These are phyloP conservation scores for Eublepharis macularius DNA, from an alignment of 2,113 vertebrate species.

Conservation along the genomic window DNA sequence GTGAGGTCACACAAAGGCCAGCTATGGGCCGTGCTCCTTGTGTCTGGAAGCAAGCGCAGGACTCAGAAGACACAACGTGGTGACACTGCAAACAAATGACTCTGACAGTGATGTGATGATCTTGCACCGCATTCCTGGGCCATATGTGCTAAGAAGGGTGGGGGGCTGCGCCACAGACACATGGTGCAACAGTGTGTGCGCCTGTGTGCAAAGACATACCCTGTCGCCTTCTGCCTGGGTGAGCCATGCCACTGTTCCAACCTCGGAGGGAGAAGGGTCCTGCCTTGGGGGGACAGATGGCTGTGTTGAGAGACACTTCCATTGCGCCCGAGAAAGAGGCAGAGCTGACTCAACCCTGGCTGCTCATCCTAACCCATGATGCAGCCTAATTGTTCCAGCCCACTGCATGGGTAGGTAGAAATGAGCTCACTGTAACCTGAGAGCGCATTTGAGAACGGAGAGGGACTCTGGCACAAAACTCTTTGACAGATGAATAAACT, in stretches of 20 bases:
- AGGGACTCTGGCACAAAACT: neutral
- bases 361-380: neutral
- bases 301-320: neutral
- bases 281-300: conserved; percentile 15
- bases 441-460: neutral
- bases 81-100: conserved; percentile 11
- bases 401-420: neutral
- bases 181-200: too few relatives aligned
- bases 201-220: neutral
- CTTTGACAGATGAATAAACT: too few relatives aligned
- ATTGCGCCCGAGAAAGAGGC: neutral
- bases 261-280: neutral
- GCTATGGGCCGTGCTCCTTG: neutral
- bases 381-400: neutral
- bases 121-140: neutral
- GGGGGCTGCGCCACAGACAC: neutral
- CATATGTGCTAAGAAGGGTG: neutral
- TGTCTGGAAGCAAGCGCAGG: neutral
- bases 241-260: neutral
- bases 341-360: conserved; percentile 1
- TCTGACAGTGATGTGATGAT: conserved; percentile 11
- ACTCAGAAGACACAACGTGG: neutral
- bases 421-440: neutral
- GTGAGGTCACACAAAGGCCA: conserved; percentile 3
- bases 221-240: neutral